Base-by-base conservation (phyloP, 2,888 invertebrate species). In the Micoletzkya japonica region DNA sequence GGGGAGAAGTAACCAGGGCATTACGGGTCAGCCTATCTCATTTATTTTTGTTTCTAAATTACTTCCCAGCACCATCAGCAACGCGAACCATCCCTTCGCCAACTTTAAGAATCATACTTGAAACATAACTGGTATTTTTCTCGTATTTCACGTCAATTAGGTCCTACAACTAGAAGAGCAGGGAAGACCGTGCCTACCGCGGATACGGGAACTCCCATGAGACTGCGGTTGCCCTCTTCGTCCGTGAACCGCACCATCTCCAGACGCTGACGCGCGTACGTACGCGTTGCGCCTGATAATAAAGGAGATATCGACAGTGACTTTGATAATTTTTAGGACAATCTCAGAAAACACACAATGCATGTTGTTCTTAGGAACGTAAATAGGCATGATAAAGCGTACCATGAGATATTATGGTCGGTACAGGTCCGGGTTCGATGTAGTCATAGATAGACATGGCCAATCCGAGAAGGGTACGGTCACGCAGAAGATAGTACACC, bases 401-500 rank as follows among this genome's bases (percentile, higher is more conserved):
- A 64, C 64, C 50, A 26, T 64, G 50, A 4, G 64, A n/a, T 26
- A 74, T 26, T 32, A 74, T 68, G 10, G 72, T 58, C 2, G 79
- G 77, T 4, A 75, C 32, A 0, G 74, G 75, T 10, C 79, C 79
- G 3, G 76, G 74, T 4, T 73, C 70, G 56, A 77, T 74, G 70
- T 76, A 79, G 39, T 79, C 79, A 60, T 79, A 79, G 30, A 76
- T 75, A 56, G 44, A 44, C 67, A 67, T 67, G 4, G 56, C 56
- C 6, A 67, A 44, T 4, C 67, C 67, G 30, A 67, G 56, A 1
- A 67, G 57, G 14, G 56, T 67, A 7, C 67, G 67, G n/a, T 67
- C 67, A 17, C 67, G 67, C 34, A 44, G 56, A 56, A 67, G 37
- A 44, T 67, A 67, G 67, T 67, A 67, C 30, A 67, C 67, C 67